phyloP scores from a whole-genome alignment of 2,113 vertebrate species.

The Coturnix japonica region DNA sequence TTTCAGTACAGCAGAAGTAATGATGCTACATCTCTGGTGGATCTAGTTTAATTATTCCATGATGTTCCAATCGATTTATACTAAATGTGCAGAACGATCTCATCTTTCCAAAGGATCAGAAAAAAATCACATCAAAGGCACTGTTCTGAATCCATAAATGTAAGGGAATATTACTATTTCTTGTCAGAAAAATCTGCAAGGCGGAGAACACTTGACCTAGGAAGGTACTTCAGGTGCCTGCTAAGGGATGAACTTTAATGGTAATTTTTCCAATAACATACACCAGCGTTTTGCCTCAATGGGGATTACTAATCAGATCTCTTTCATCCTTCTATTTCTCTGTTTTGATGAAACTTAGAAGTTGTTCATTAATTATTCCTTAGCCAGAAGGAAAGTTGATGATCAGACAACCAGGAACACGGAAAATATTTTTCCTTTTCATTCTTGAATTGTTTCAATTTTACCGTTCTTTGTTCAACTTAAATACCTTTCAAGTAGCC shows the following conservation, averaged over 20 bases:
- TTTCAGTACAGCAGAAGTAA: background rate
- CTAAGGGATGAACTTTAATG: background rate
- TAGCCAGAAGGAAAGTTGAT: background rate
- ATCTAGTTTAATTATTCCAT: background rate
- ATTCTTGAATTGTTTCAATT: background rate
- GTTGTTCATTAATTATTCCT: background rate
- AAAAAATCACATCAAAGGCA: background rate
- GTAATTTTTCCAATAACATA: background rate
- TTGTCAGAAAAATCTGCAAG: background rate
- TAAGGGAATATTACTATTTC: background rate
- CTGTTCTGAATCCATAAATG: background rate
- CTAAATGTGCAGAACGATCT: background rate
- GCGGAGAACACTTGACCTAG: background rate
- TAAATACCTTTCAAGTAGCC: background rate
- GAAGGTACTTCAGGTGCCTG: background rate
- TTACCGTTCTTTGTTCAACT: background rate
- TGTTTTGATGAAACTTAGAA: background rate
- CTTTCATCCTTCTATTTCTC: background rate
- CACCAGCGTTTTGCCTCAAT: background rate
- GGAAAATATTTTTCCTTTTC: background rate
- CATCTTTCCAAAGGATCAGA: background rate
- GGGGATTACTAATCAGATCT: background rate
- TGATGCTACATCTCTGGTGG: background rate
- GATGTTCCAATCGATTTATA: background rate
- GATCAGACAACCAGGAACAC: background rate